These are phyloP conservation scores for Microtus pennsylvanicus DNA, from an alignment of 2,113 vertebrate species.

Conservation along the genomic window DNA sequence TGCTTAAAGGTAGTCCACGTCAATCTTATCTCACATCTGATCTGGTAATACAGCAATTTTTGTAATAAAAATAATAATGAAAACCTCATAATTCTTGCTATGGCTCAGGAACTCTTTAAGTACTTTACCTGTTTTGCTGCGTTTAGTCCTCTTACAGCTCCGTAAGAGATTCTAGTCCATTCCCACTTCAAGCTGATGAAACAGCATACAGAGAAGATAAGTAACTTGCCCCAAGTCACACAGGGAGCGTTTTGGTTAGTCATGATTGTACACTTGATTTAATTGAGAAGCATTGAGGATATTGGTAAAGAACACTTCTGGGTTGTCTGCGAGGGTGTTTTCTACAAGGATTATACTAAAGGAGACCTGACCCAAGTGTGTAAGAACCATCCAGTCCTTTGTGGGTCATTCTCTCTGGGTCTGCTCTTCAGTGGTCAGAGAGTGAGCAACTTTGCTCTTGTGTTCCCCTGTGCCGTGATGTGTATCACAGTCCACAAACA, in stretches of 20 bases:
- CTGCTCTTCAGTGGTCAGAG: not conserved
- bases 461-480: not conserved
- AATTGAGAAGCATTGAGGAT: not conserved
- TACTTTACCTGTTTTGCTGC: not conserved
- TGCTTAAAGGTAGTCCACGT: not conserved
- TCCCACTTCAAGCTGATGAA: not conserved
- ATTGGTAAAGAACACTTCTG: not conserved
- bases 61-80: conserved; percentile 10
- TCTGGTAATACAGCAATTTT: conserved; percentile 7
- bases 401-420: not conserved
- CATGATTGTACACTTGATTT: not conserved
- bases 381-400: not conserved
- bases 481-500: not conserved
- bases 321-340: not conserved
- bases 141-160: not conserved
- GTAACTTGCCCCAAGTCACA: not conserved
- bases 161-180: not conserved
- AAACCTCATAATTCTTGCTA: not conserved
- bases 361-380: not conserved
- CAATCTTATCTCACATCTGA: not conserved
- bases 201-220: not conserved
- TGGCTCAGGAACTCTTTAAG: not conserved
- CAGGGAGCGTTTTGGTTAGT: not conserved
- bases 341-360: not conserved
- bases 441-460: not conserved